A percentile compares a stretch with the other conserved stretches of the same genome.
These are phyloP conservation scores for Anagrus nilaparvatae DNA, from an alignment of 1,140 invertebrate species.

Conservation along the genomic window DNA sequence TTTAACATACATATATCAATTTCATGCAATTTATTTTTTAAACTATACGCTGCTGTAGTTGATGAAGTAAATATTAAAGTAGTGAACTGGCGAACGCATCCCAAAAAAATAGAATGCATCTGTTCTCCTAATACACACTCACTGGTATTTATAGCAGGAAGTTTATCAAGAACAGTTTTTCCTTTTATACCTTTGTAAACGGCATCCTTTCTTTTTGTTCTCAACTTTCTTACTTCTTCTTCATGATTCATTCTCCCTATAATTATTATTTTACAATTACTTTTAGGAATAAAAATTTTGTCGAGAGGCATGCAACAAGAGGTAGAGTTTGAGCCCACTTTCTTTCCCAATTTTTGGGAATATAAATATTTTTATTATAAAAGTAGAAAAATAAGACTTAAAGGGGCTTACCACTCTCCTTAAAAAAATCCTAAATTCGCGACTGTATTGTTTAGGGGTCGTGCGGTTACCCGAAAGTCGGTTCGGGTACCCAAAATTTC, in stretches of 20 bases:
- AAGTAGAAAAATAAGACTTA: no score
- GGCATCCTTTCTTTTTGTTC: conserved; percentile 11
- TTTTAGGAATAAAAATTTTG: conserved; percentile 8
- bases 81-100: conserved; percentile 10
- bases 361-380: no score
- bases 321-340: no score
- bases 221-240: not conserved
- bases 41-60: conserved; percentile 11
- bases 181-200: conserved; percentile 16
- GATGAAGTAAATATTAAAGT: conserved; percentile 9
- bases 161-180: conserved; percentile 8
- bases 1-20: conserved; percentile 12
- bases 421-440: no score
- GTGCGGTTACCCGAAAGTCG: no score
- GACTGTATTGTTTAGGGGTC: no score
- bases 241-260: conserved; percentile 4
- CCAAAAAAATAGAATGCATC: conserved; percentile 17
- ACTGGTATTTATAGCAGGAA: conserved; percentile 14
- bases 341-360: no score
- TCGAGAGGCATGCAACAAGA: conserved; percentile 1
- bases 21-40: conserved; percentile 8
- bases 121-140: conserved; percentile 16
- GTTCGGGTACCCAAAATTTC: no score
- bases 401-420: no score
- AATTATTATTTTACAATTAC: not conserved